These are phyloP conservation scores for Delichon dasypus DNA, from an alignment of 2,797 vertebrate genomes.

Conservation along the genomic window DNA sequence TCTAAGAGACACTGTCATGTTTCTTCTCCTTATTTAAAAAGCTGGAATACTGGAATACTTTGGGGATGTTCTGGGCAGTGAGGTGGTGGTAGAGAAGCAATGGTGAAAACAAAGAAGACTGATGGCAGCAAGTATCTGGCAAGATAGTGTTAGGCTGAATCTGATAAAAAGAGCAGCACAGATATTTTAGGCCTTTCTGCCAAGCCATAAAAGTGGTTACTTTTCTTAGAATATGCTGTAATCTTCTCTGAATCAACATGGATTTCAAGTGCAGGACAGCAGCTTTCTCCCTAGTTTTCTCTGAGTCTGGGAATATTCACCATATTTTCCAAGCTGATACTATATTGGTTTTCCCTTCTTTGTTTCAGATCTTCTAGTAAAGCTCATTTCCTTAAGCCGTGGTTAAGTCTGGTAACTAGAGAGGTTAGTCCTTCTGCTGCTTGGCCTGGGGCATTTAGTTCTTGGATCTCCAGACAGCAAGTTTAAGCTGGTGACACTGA, in stretches of 20 bases:
- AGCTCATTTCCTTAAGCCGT: neutral
- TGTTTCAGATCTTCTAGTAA: slow-evolving; percentile 22
- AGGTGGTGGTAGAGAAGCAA: neutral
- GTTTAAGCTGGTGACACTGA: neutral
- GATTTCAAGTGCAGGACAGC: neutral
- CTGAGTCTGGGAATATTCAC: neutral
- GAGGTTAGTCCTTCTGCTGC: neutral
- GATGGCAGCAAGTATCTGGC: neutral
- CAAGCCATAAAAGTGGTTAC: slow-evolving; percentile 14
- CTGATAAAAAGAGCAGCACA: neutral
- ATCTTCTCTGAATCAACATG: slow-evolving; percentile 23
- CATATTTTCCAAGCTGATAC: slow-evolving; percentile 1
- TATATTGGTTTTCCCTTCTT: neutral
- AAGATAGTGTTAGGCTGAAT: neutral
- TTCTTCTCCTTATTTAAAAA: neutral
- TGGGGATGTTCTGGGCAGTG: neutral
- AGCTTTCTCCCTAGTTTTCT: neutral
- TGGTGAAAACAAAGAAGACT: neutral
- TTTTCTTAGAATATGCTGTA: slow-evolving; percentile 22
- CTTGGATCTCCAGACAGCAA: neutral
- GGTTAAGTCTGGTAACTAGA: neutral
- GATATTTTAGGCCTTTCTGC: neutral
- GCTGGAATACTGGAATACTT: neutral
- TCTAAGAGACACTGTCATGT: neutral
- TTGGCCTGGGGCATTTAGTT: neutral